Evolutionary conservation across 2,797 vertebrate genomes (phyloP), one percentile per base, ranked within the genome.

Genomic region (Tarsius wallacei): DNA sequence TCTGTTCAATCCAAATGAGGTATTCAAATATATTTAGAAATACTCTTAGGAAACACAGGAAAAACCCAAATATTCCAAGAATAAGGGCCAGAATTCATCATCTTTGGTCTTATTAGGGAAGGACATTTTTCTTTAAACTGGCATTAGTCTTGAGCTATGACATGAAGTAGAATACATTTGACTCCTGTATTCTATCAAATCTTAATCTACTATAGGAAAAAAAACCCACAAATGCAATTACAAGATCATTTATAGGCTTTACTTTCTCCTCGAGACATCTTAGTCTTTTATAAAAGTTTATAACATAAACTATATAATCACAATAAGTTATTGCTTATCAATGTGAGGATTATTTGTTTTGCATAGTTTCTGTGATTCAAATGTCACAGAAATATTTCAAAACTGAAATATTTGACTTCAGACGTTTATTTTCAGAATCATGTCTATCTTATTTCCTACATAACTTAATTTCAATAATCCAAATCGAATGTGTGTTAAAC

Each of bases 51-150:
- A 2, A 94, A 78, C 49, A 87, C 3, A 84, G 51, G 7, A 71
- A 95, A 94, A 33, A 55, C 2, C 49, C 26, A 92, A 31, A n/a
- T 81, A 94, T 89, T 76, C 28, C 7, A 90, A 78, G 51, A 92
- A 83, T 36, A n/a, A 88, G 26, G 59, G 64, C 17, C 19, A 76
- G 36, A 87, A 55, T 12, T 86, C 78, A 83, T 33, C 19, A n/a
- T 28, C 59, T 90, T 80, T 92, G 36, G 2, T 26, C 36, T 61
- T 73, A 17, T 61, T 33, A 84, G n/a, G 77, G 14, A 36, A 91
- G 5, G 57, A 11, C 11, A 17, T 36, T 81, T 89, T 76, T 36
- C 36, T 80, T 90, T 53, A 83, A 93, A 90, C 9, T 74, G 47
- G 15, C 19, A 86, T 83, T 93, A n/a, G 8, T 24, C 85, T 87